Percentiles rank a stretch among this genome's conserved stretches.
Evolutionary conservation across 2,888 invertebrate species (phyloP).

Genomic region (Xylophagus ater): DNA sequence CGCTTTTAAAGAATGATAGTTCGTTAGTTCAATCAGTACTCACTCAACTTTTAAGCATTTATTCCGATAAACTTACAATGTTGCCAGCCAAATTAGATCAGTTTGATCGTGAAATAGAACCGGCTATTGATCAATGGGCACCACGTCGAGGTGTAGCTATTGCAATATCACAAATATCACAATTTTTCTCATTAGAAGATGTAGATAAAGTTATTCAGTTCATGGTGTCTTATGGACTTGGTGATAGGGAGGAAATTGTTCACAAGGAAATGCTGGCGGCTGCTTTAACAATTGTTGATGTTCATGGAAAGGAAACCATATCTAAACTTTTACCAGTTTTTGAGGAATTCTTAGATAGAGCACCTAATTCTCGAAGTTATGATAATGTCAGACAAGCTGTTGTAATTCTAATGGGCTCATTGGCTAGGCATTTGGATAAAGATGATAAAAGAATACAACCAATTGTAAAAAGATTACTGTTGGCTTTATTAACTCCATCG

Average conservation of each 20-base stretch:
- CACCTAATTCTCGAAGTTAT: slow-evolving; percentile 78
- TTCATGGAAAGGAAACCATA: slow-evolving; percentile 79
- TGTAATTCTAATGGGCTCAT: slow-evolving; percentile 91
- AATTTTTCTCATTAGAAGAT: slow-evolving; percentile 47
- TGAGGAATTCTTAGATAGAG: slow-evolving; percentile 85
- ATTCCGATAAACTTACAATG: slow-evolving; percentile 65
- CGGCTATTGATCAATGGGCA: slow-evolving; percentile 82
- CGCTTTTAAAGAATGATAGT: slow-evolving; percentile 47
- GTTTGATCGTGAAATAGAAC: slow-evolving; percentile 79
- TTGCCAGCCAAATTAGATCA: slow-evolving; percentile 80
- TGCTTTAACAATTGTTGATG: slow-evolving; percentile 81
- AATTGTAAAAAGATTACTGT: slow-evolving; percentile 82
- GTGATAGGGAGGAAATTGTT: slow-evolving; percentile 72
- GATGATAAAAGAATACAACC: slow-evolving; percentile 83
- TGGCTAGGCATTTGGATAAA: slow-evolving; percentile 91
- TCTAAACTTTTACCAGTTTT: slow-evolving; percentile 78
- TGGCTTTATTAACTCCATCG: slow-evolving; percentile 90
- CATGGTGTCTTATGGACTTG: slow-evolving; percentile 75
- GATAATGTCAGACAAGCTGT: slow-evolving; percentile 94
- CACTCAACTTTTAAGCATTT: slow-evolving; percentile 56
- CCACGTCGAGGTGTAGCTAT: slow-evolving; percentile 81
- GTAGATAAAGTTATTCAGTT: slow-evolving; percentile 65
- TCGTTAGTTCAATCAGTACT: slow-evolving; percentile 47
- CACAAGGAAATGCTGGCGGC: slow-evolving; percentile 87
- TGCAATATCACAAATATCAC: slow-evolving; percentile 68